A percentile compares a stretch with the other conserved stretches of the same genome.
Conservation (phyloP, 2,888 invertebrate genomes). For the Leptinotarsa rubiginosa region DNA sequence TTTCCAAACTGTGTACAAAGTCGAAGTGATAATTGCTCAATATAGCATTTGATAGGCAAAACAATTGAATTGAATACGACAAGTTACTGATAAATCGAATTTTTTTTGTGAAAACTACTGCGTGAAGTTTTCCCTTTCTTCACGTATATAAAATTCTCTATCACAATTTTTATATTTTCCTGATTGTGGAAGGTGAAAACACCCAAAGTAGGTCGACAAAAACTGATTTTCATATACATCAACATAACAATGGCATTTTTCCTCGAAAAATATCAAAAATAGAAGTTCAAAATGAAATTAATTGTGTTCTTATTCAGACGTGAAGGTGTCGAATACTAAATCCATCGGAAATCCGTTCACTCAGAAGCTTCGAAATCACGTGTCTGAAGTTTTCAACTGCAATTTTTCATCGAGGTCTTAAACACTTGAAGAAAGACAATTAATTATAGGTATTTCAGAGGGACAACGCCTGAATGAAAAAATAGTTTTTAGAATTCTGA, state of each 20-base stretch:
- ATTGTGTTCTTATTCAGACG: not conserved
- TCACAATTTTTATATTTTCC: no score
- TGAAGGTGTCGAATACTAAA: not conserved
- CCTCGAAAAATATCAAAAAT: not conserved
- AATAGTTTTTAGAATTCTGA: constrained; percentile 16
- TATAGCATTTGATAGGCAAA: no score
- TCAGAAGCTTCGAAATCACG: constrained; percentile 5
- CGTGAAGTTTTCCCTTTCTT: no score
- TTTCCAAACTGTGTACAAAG: no score
- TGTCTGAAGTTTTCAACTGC: constrained; percentile 9
- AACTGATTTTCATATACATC: no score
- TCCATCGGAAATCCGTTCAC: not conserved
- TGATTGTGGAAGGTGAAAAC: no score
- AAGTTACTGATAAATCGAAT: no score
- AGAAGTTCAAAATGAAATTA: not conserved
- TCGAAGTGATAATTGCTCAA: no score
- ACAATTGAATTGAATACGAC: no score
- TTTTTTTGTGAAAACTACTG: no score
- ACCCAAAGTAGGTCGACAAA: no score
- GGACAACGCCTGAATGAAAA: constrained; percentile 2
- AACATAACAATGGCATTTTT: not conserved
- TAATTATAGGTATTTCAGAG: constrained; percentile 11
- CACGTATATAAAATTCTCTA: no score
- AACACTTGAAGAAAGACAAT: constrained; percentile 11
- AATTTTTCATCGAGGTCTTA: not conserved